phyloP scores from a whole-genome alignment of 2,888 invertebrate species.

The Electrophaes corylata region DNA sequence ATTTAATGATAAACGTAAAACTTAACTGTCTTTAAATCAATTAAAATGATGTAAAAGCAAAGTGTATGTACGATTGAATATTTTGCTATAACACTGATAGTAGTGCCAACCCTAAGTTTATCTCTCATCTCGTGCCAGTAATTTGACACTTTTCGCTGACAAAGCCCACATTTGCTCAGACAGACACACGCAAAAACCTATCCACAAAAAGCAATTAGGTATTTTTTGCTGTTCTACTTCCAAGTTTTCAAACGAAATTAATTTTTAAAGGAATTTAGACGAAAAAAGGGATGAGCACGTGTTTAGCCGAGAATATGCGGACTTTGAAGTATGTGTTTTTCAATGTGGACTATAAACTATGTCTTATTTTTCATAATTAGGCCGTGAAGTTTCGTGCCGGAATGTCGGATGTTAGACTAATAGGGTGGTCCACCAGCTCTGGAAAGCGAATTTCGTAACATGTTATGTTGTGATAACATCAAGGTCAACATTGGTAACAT shows the following conservation, averaged over 20 bases:
- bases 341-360: constrained; percentile 65
- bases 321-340: constrained; percentile 78
- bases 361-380: constrained; percentile 83
- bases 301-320: constrained; percentile 72
- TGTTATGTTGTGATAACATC: constrained; percentile 13
- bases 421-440: constrained; percentile 63
- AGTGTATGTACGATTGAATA: neutral
- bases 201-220: constrained; percentile 80
- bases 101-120: constrained; percentile 65
- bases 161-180: constrained; percentile 80
- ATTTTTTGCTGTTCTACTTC: constrained; percentile 66
- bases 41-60: neutral
- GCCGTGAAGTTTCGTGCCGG: constrained; percentile 66
- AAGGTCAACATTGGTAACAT: constrained; percentile 2
- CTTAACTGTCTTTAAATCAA: neutral
- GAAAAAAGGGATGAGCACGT: constrained; percentile 72
- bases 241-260: constrained; percentile 68
- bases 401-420: constrained; percentile 49
- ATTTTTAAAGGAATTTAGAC: constrained; percentile 73
- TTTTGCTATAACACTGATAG: neutral
- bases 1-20: too few species aligned
- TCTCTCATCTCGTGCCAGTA: constrained; percentile 81
- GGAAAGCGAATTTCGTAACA: constrained; percentile 33
- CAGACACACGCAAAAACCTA: constrained; percentile 73
- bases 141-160: constrained; percentile 83